Percentiles rank a stretch among this genome's conserved stretches.
phyloP scores from a whole-genome alignment of 2,113 vertebrate genomes.

The Eidolon helvum region DNA sequence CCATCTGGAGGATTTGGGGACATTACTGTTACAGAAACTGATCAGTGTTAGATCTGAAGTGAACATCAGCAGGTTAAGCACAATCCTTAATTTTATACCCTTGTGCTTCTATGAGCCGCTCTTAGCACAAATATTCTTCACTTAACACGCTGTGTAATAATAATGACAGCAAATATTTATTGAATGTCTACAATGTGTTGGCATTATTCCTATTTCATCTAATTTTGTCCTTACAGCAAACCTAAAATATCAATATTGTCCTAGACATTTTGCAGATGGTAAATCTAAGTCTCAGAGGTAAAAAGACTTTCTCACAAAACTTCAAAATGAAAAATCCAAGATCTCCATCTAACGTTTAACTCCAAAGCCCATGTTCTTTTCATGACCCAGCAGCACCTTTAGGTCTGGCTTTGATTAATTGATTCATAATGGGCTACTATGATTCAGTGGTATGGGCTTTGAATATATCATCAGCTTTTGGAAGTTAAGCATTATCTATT shows the following conservation, averaged over 20 bases:
- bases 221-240: background rate
- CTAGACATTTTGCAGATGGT: background rate
- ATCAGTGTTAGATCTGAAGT: background rate
- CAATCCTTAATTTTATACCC: background rate
- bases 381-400: background rate
- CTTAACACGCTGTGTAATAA: background rate
- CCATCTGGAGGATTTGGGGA: background rate
- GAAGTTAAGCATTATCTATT: background rate
- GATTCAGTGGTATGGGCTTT: background rate
- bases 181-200: background rate
- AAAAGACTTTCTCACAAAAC: background rate
- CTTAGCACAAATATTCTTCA: background rate
- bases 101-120: background rate
- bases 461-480: background rate
- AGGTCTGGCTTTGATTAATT: background rate
- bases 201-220: background rate
- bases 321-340: background rate
- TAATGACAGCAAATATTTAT: background rate
- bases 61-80: background rate
- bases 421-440: background rate
- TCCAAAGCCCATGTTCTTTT: background rate
- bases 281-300: background rate
- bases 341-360: background rate
- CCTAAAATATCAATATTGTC: background rate
- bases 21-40: background rate